Base-by-base conservation (phyloP, 1,140 invertebrate genomes). In the Hormaphis cornu region DNA sequence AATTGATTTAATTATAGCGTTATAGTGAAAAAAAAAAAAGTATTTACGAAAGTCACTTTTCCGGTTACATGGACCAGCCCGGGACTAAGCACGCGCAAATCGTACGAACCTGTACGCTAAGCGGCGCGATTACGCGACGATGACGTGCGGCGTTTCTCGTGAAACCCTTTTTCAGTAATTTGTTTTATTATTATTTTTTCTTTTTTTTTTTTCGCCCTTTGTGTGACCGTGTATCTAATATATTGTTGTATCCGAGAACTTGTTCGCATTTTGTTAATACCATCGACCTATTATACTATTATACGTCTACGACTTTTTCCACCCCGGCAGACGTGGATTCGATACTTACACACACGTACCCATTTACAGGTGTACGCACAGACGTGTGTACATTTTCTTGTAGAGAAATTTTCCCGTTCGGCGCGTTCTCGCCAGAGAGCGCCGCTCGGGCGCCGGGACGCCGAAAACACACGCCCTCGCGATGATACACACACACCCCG, bases 391-490 rank as follows among this genome's bases (percentile, higher is more conserved):
- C 28, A 35, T 30, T 35, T 40, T 33, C 33, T 10, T 18, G 42
- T 26, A 24, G 18, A 18, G 70, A 46, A 20, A 24, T 22, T 66
- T 44, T 16, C n/a, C n/a, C 18, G 28, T 42, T 35, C 40, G 33
- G 46, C 24, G 40, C 37, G 42, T 50, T 26, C n/a, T 26, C 42
- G 52, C 28, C 35, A 58, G 46, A 71, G 70, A 28, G 46, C 48
- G 70, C 33, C 28, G 37, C 40, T 16, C 28, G 70, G 59, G 70
- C 44, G 24, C 48, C 40, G 61, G 69, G 54, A 70, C 63, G 66
- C 52, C 70, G 71, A 26, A 44, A 53, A 54, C 24, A 61, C 35
- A 66, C 61, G 61, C 61, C 61, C 61, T 66, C 61, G 61, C 50
- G 61, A 66, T 66, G 12, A n/a, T 33, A 22, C 46, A 6, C n/a